Conservation (phyloP, 2,888 invertebrate species). For the Trissonchulus sp. region DNA sequence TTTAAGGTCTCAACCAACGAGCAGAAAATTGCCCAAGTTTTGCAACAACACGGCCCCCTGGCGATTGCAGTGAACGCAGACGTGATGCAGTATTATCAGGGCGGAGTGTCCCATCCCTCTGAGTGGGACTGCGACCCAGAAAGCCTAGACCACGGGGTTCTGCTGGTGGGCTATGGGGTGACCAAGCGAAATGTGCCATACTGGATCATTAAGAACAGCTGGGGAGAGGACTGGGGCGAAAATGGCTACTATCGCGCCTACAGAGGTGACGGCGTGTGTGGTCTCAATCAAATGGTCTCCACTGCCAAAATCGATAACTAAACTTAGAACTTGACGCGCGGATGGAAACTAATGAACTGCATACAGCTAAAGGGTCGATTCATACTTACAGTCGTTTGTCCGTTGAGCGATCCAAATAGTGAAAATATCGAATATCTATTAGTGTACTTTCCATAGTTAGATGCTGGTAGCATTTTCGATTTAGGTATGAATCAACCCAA, state of each 20-base stretch:
- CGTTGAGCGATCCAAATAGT: too few species aligned
- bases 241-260: constrained; percentile 69
- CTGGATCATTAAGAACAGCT: constrained; percentile 50
- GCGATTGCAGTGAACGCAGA: constrained; percentile 55
- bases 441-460: too few species aligned
- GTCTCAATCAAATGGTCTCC: constrained; percentile 81
- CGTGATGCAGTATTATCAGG: constrained; percentile 50
- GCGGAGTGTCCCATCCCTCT: constrained; percentile 49
- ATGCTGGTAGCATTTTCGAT: too few species aligned
- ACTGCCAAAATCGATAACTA: constrained; percentile 65
- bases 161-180: constrained; percentile 51
- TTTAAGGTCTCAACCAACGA: too few species aligned
- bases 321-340: too few species aligned
- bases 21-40: too few species aligned
- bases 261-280: constrained; percentile 89
- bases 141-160: constrained; percentile 71
- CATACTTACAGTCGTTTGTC: too few species aligned
- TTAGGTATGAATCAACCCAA: too few species aligned
- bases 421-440: too few species aligned
- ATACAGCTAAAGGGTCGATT: too few species aligned
- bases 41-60: constrained; percentile 42
- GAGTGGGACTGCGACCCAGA: constrained; percentile 40
- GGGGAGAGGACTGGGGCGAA: constrained; percentile 48
- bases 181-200: constrained; percentile 41
- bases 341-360: too few species aligned